phyloP scores from a whole-genome alignment of 2,113 vertebrate genomes.

The Paradoxurus hermaphroditus region DNA sequence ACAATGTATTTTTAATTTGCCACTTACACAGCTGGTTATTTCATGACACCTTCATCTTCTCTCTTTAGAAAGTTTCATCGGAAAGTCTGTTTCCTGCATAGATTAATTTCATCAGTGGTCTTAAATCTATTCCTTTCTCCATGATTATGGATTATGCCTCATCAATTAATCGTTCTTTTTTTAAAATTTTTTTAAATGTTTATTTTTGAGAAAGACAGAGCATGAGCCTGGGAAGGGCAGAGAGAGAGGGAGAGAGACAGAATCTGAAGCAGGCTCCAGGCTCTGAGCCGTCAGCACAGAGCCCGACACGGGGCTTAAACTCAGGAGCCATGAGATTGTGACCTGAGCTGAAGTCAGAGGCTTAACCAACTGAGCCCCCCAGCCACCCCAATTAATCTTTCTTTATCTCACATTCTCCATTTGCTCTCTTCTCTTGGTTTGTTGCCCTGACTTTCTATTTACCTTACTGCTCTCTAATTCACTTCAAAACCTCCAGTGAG shows the following conservation, averaged over 20 bases:
- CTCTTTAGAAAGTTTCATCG: not conserved
- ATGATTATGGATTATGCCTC: not conserved
- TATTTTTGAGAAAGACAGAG: too few species aligned
- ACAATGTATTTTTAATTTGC: not conserved
- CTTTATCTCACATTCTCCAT: not conserved
- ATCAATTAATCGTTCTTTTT: not conserved
- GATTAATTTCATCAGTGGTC: not conserved
- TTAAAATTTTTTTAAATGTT: too few species aligned
- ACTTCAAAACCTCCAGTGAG: not conserved
- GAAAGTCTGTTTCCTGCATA: not conserved
- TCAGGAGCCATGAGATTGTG: too few species aligned
- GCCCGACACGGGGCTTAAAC: too few species aligned
- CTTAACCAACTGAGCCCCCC: too few species aligned
- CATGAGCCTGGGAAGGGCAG: too few species aligned
- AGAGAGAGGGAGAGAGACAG: too few species aligned
- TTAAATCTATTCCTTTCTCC: not conserved
- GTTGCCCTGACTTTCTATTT: not conserved
- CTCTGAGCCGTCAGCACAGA: too few species aligned
- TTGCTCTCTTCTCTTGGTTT: not conserved
- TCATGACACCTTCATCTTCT: not conserved
- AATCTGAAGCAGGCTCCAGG: too few species aligned
- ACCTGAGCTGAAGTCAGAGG: too few species aligned
- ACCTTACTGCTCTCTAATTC: not conserved
- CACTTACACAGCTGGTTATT: not conserved
- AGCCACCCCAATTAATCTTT: not conserved